Evolutionary conservation across 37 sponge, comb jelly and placozoan genomes (phyloP).

Genomic region (Amphimedon queenslandica): DNA sequence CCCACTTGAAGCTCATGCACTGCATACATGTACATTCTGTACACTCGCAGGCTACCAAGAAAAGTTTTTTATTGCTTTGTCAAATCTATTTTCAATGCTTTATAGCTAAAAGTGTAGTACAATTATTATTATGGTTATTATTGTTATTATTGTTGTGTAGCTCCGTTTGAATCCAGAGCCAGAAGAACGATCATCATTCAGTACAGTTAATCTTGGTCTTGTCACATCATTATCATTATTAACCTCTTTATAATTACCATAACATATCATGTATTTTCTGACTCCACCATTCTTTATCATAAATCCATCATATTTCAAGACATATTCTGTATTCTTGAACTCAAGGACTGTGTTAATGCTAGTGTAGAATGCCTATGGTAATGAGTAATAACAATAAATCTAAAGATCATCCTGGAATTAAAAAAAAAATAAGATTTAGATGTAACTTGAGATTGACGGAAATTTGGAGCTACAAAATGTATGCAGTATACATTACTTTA

Average conservation of each 20-base stretch:
- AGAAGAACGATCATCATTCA: neutral
- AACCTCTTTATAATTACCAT: neutral
- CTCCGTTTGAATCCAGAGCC: too few relatives aligned
- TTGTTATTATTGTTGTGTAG: too few relatives aligned
- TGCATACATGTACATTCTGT: too few relatives aligned
- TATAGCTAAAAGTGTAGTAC: too few relatives aligned
- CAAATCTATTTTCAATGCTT: too few relatives aligned
- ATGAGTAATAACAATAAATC: neutral
- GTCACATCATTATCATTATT: neutral
- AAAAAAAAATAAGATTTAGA: too few relatives aligned
- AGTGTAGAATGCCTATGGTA: neutral
- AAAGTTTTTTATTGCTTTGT: too few relatives aligned
- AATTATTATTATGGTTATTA: too few relatives aligned
- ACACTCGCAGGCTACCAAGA: too few relatives aligned
- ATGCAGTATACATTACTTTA: slow-evolving; percentile 23
- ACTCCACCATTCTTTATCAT: neutral
- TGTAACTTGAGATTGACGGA: neutral
- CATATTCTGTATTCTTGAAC: neutral
- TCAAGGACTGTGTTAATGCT: neutral
- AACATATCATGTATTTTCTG: neutral
- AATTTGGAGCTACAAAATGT: neutral
- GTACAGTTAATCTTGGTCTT: neutral
- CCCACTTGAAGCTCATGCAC: too few relatives aligned
- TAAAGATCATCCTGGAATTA: too few relatives aligned
- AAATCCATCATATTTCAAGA: neutral